A percentile compares a stretch with the other conserved stretches of the same genome.
Conservation (phyloP, 2,797 vertebrate genomes). For the Naso thynnoides region DNA sequence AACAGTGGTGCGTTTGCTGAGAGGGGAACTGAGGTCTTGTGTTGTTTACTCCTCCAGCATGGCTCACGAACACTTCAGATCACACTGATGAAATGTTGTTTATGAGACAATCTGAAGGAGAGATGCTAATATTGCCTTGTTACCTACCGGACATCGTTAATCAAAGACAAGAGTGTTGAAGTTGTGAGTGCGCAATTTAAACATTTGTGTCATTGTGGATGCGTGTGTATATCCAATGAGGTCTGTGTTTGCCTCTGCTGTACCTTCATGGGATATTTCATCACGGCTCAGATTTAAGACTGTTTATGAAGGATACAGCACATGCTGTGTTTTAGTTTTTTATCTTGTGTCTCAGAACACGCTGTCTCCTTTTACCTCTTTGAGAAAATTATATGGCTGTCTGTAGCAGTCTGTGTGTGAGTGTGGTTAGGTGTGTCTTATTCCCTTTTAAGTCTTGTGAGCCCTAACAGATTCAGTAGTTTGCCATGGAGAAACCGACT, state of each 20-base stretch:
- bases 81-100: conserved; percentile 71
- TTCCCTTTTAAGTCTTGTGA: conserved; percentile 29
- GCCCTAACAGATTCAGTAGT: conserved; percentile 15
- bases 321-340: conserved; percentile 43
- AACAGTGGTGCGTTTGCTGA: conserved; percentile 34
- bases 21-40: conserved; percentile 45
- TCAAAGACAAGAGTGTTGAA: conserved; percentile 58
- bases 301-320: conserved; percentile 38
- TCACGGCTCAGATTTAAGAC: conserved; percentile 26
- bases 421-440: conserved; percentile 1
- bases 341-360: conserved; percentile 37
- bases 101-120: conserved; percentile 60
- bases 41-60: conserved; percentile 67
- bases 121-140: conserved; percentile 57
- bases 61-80: conserved; percentile 66
- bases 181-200: conserved; percentile 46
- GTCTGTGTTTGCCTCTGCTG: conserved; percentile 43
- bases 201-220: conserved; percentile 31
- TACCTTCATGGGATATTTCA: conserved; percentile 39
- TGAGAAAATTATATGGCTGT: conserved; percentile 31
- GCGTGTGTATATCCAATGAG: conserved; percentile 30
- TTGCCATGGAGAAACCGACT: conserved; percentile 14
- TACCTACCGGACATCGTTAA: conserved; percentile 56
- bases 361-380: conserved; percentile 20
- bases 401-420: conserved; percentile 3